phyloP scores from a whole-genome alignment of 2,797 vertebrate species.

The Sebastes dallii region DNA sequence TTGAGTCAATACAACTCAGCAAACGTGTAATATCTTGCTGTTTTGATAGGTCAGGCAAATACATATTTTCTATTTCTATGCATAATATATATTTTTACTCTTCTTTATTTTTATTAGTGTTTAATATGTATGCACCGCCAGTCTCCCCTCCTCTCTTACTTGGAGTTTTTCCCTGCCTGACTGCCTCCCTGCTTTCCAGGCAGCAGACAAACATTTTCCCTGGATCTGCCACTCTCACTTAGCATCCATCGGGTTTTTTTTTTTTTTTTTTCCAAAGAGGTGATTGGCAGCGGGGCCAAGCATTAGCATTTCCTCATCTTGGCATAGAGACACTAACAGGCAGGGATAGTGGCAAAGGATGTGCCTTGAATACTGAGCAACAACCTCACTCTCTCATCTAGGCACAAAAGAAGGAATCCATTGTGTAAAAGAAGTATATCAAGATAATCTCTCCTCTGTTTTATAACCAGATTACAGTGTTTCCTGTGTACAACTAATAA shows the following conservation, averaged over 20 bases:
- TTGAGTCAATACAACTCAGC: too few species aligned
- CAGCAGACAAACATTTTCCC: slow-evolving; percentile 77
- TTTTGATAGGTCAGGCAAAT: too few species aligned
- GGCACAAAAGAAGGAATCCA: slow-evolving; percentile 32
- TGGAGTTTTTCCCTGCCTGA: slow-evolving; percentile 28
- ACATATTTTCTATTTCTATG: too few species aligned
- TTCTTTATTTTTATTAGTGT: too few species aligned
- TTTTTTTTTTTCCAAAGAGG: slow-evolving; percentile 38
- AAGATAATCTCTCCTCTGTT: slow-evolving; percentile 10
- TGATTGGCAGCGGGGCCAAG: slow-evolving; percentile 77
- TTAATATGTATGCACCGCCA: too few species aligned
- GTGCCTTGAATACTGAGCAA: slow-evolving; percentile 73
- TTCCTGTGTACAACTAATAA: slow-evolving; percentile 2
- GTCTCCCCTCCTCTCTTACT: not conserved
- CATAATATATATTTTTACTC: too few species aligned
- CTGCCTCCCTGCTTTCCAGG: slow-evolving; percentile 51
- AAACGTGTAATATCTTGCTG: too few species aligned
- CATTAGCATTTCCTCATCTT: slow-evolving; percentile 83
- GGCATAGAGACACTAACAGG: slow-evolving; percentile 72
- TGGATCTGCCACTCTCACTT: slow-evolving; percentile 80
- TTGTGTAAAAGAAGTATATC: slow-evolving; percentile 24
- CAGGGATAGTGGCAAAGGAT: slow-evolving; percentile 56
- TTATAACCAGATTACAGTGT: slow-evolving; percentile 15
- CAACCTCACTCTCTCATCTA: slow-evolving; percentile 32
- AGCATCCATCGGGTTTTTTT: slow-evolving; percentile 69